These are phyloP conservation scores for Kradibia gibbosae DNA, from an alignment of 1,140 invertebrate genomes.

Conservation along the genomic window DNA sequence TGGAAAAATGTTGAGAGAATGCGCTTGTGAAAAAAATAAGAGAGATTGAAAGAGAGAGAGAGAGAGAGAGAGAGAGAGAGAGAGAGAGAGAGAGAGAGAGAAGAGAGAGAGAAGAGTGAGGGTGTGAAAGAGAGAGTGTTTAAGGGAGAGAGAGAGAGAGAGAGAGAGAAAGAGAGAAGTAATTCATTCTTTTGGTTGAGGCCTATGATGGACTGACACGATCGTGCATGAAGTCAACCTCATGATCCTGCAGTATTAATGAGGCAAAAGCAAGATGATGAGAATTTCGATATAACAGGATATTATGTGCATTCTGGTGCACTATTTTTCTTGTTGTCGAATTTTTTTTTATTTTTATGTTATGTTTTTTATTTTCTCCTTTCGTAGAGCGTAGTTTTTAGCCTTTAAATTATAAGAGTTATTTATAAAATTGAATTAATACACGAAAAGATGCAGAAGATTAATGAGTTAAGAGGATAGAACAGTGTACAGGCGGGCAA, in stretches of 20 bases:
- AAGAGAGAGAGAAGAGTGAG: background rate
- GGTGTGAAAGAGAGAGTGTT: background rate
- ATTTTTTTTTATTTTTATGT: slow-evolving; percentile 7
- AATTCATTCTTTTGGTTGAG: background rate
- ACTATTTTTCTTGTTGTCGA: slow-evolving; percentile 56
- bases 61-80: background rate
- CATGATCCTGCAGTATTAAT: slow-evolving; percentile 69
- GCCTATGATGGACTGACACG: slow-evolving; percentile 34
- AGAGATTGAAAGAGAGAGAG: too few relatives aligned
- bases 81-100: background rate
- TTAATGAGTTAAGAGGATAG: background rate
- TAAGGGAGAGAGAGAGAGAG: background rate
- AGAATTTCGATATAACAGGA: slow-evolving; percentile 56
- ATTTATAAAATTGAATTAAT: slow-evolving; percentile 60
- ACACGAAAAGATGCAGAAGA: slow-evolving; percentile 3
- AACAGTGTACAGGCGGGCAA: slow-evolving; percentile 57
- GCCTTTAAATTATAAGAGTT: slow-evolving; percentile 63
- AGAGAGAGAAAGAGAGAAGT: background rate
- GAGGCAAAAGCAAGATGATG: slow-evolving; percentile 44
- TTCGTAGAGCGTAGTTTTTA: slow-evolving; percentile 29
- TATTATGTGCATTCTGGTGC: slow-evolving; percentile 53
- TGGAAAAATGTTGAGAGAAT: too few relatives aligned
- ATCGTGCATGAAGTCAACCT: slow-evolving; percentile 32
- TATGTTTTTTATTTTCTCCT: slow-evolving; percentile 2
- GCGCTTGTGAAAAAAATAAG: too few relatives aligned